A percentile compares a stretch with the other conserved stretches of the same genome.
These are phyloP conservation scores for Argyrosomus japonicus DNA, from an alignment of 2,113 vertebrate genomes.

Conservation along the genomic window DNA sequence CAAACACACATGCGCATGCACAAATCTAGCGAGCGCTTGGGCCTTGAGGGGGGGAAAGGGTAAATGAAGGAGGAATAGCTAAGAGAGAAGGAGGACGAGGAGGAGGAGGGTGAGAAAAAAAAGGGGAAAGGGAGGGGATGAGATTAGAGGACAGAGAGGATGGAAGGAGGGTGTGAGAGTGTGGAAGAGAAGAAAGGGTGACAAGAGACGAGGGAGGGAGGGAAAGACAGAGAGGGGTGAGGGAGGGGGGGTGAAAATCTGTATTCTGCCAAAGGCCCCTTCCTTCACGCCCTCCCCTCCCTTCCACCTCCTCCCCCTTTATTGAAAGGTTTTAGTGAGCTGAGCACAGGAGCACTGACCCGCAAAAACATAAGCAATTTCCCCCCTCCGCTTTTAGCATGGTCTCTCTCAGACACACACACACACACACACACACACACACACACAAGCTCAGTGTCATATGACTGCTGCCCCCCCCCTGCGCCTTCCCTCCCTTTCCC, in stretches of 20 bases:
- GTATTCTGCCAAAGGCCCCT: slow-evolving; percentile 71
- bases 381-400: slow-evolving; percentile 61
- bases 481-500: slow-evolving; percentile 45
- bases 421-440: slow-evolving; percentile 43
- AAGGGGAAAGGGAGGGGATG: slow-evolving; percentile 44
- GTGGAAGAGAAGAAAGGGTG: slow-evolving; percentile 72
- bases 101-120: slow-evolving; percentile 51
- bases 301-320: slow-evolving; percentile 42
- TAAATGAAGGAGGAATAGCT: slow-evolving; percentile 78
- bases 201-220: slow-evolving; percentile 59
- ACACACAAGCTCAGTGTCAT: slow-evolving; percentile 72
- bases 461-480: slow-evolving; percentile 71
- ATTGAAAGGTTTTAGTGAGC: slow-evolving; percentile 81
- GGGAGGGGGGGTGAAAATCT: slow-evolving; percentile 38
- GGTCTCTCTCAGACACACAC: not conserved
- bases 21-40: slow-evolving; percentile 49
- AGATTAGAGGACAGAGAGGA: slow-evolving; percentile 74
- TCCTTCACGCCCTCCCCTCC: slow-evolving; percentile 50
- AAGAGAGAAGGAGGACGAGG: slow-evolving; percentile 28
- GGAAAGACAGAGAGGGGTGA: not conserved
- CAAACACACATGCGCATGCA: slow-evolving; percentile 74
- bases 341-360: slow-evolving; percentile 79
- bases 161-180: slow-evolving; percentile 68
- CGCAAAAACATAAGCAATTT: slow-evolving; percentile 74
- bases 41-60: slow-evolving; percentile 65